Base-by-base conservation (phyloP, 2,888 invertebrate genomes). In the Danaus chrysippus region DNA sequence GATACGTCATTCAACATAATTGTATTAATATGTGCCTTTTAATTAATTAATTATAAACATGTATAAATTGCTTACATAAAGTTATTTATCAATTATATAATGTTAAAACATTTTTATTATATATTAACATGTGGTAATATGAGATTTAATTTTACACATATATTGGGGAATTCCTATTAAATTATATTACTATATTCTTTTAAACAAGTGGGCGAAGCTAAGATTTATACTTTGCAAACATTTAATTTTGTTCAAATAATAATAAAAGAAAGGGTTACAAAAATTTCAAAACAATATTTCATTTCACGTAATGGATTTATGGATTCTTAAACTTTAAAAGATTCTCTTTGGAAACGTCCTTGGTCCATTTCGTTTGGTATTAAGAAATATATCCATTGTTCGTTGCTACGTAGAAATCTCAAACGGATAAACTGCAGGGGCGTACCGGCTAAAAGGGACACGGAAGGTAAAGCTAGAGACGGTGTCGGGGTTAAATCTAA, bases 401-500 rank as follows among this genome's bases (percentile, higher is more conserved):
- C 72, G 73, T 68, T 71, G 72, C 68, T 69, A 69, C 77, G 71
- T 73, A 74, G 76, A 82, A 83, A 83, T 81, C 82, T 81, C 81
- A 82, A 83, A 81, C 73, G 78, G 75, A 81, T 81, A 82, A 84
- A 83, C 77, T 76, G 75, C 71, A 69, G 73, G 74, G 77, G 73
- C 73, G 77, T 76, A 75, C 75, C 75, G 75, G 76, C 76, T 82
- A 78, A 81, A 81, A 79, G 74, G 77, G 76, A 79, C 77, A 77
- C 76, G 73, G 75, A 78, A 76, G 75, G 78, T 78, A 77, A 74
- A 76, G 73, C 74, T 74, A 74, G 70, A 69, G 72, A 71, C 73
- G 77, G 81, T 78, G 83, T 82, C 81, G 86, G 84, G 83, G 83
- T 83, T 83, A 84, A 88, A 89, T 89, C 85, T 85, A 88, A 88